phyloP scores from a whole-genome alignment of 2,797 vertebrate species.

The Tokudaia tokunoshimensis region DNA sequence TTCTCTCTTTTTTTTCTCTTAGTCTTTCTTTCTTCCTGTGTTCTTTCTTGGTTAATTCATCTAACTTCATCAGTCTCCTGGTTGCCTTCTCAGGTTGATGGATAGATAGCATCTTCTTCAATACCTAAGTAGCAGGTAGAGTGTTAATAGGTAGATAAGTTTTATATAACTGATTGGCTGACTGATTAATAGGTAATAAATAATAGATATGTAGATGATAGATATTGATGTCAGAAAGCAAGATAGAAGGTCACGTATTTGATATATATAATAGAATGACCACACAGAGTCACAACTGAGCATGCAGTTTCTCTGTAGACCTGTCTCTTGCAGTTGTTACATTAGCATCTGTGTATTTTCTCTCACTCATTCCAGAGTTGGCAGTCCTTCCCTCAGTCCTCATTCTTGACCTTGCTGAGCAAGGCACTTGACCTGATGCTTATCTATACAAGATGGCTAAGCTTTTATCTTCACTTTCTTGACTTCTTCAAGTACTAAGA shows the following conservation, averaged over 20 bases:
- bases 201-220: neutral
- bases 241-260: neutral
- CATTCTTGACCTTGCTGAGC: neutral
- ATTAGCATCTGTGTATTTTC: neutral
- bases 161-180: neutral
- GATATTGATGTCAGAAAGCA: neutral
- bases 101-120: neutral
- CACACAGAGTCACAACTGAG: neutral
- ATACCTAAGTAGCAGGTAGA: neutral
- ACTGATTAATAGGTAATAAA: neutral
- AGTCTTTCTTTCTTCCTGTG: neutral
- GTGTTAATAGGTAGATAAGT: neutral
- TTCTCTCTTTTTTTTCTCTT: neutral
- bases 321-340: neutral
- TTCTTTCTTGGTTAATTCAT: neutral
- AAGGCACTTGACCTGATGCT: neutral
- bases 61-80: neutral
- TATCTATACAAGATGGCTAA: neutral
- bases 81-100: neutral
- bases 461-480: neutral
- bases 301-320: neutral
- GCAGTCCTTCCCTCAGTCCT: neutral
- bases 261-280: neutral
- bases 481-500: constrained; percentile 10
- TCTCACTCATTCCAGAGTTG: neutral